Conservation (phyloP, 1,140 invertebrate species). For the Procambarus clarkii region DNA sequence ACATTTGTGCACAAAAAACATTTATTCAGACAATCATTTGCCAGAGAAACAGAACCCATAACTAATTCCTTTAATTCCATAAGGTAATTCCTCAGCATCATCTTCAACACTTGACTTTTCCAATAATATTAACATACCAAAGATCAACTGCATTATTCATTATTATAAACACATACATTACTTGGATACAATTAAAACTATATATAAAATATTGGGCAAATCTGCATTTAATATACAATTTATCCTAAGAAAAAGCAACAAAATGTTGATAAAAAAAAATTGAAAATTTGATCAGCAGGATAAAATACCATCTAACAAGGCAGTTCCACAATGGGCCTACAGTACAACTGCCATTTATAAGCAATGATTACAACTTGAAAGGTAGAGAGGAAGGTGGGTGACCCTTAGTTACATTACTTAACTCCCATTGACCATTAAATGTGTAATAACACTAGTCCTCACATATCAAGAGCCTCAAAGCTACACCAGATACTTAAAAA, state of each 20-base stretch:
- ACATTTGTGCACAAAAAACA: slow-evolving; percentile 67
- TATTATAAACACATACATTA: slow-evolving; percentile 62
- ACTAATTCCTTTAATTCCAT: neutral
- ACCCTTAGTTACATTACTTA: slow-evolving; percentile 14
- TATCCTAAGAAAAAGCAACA: slow-evolving; percentile 56
- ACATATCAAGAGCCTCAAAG: neutral
- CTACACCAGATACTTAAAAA: too few species aligned
- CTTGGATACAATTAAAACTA: slow-evolving; percentile 63
- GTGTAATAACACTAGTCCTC: slow-evolving; percentile 14
- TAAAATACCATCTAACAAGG: slow-evolving; percentile 42
- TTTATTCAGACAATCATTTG: slow-evolving; percentile 55
- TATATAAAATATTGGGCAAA: slow-evolving; percentile 68
- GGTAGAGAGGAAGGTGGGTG: slow-evolving; percentile 36
- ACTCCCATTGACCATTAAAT: slow-evolving; percentile 10
- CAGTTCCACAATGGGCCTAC: slow-evolving; percentile 34
- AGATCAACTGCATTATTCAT: slow-evolving; percentile 64
- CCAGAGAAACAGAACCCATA: slow-evolving; percentile 58
- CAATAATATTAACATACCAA: slow-evolving; percentile 64
- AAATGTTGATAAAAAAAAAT: slow-evolving; percentile 34
- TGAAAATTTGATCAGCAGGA: slow-evolving; percentile 49
- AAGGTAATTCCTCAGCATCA: slow-evolving; percentile 52
- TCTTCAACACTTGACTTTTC: slow-evolving; percentile 64
- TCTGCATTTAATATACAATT: slow-evolving; percentile 59
- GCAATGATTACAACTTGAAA: slow-evolving; percentile 22
- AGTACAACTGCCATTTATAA: slow-evolving; percentile 23